Base-by-base conservation (phyloP, 2,113 vertebrate genomes). In the Micronisus gabar region DNA sequence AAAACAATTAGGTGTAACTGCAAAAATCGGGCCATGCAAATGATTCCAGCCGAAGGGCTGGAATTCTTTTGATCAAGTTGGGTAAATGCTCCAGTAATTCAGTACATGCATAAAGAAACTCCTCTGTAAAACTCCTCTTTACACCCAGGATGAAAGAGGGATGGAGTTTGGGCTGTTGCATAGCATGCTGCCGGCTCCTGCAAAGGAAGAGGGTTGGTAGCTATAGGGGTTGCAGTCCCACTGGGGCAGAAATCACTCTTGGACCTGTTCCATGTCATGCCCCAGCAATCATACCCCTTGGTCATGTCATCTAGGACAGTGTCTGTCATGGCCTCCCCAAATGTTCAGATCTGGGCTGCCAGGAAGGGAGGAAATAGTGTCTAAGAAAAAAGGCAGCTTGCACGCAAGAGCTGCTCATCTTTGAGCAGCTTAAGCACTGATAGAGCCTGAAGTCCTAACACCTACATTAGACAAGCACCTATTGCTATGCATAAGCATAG, bases 21-120 rank as follows among this genome's bases (percentile, higher is more conserved):
- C 26, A 81, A 88, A 97, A 95, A 89, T 59, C 55, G 61, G 92
- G 90, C 67, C 85, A 74, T 82, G 75, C 71, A 88, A 94, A 86
- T 81, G 22, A 76, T 20, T 81, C 41, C n/a, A 90, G 75, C 67
- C 1, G 1, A 90, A 79, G 63, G 81, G 67, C 59, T 95, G 50
- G 36, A 91, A 85, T 93, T 93, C 88, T 95, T 96, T 88, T 97
- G 65, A 91, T 92, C 48, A 27, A 79, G 32, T 82, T 76, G 47
- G 13, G 41, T 87, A 59, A 80, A 53, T 14, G 18, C 50, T 83
- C 38, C 19, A 65, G 48, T 70, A 91, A 79, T 71, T 75, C 55
- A 27, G 25, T 53, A 34, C 9, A 27, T 32, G 17, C 47, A 21
- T 30, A 79, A 87, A 81, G 55, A 88, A 84, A 58, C 6, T n/a